Evolutionary conservation across 2,888 invertebrate genomes (phyloP).

Genomic region (Dicycla oo): DNA sequence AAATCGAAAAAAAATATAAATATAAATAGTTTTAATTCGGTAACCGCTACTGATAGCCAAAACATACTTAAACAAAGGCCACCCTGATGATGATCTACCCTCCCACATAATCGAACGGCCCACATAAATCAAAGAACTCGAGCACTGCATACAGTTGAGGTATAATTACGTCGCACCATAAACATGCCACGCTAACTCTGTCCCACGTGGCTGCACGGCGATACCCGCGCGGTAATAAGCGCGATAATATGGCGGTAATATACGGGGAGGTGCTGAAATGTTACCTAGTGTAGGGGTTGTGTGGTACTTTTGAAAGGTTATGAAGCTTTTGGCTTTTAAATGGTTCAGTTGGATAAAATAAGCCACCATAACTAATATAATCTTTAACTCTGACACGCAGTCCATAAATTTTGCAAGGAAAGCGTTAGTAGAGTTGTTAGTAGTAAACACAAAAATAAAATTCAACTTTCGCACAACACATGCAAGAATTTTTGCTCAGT

Average conservation of each 20-base stretch:
- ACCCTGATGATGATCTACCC: conserved; percentile 29
- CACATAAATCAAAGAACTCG: conserved; percentile 51
- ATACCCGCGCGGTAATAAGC: conserved; percentile 59
- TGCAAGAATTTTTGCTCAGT: too few species aligned
- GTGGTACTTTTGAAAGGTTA: conserved; percentile 26
- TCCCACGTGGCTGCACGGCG: conserved; percentile 62
- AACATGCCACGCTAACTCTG: conserved; percentile 61
- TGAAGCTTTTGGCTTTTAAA: not conserved
- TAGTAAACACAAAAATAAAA: too few species aligned
- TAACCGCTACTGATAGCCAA: not conserved
- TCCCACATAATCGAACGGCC: conserved; percentile 34
- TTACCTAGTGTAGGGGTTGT: conserved; percentile 8
- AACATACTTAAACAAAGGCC: conserved; percentile 1
- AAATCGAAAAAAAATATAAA: too few species aligned
- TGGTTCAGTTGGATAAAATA: not conserved
- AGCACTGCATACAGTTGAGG: conserved; percentile 47
- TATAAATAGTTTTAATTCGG: not conserved
- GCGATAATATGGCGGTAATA: conserved; percentile 55
- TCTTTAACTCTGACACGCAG: too few species aligned
- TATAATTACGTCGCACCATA: conserved; percentile 62
- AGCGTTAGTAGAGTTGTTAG: too few species aligned
- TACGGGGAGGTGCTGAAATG: conserved; percentile 48
- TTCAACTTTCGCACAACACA: too few species aligned
- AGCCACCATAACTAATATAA: too few species aligned
- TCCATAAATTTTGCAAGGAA: too few species aligned